Base-by-base conservation (phyloP, 2,797 vertebrate genomes). In the Arvicola amphibius region DNA sequence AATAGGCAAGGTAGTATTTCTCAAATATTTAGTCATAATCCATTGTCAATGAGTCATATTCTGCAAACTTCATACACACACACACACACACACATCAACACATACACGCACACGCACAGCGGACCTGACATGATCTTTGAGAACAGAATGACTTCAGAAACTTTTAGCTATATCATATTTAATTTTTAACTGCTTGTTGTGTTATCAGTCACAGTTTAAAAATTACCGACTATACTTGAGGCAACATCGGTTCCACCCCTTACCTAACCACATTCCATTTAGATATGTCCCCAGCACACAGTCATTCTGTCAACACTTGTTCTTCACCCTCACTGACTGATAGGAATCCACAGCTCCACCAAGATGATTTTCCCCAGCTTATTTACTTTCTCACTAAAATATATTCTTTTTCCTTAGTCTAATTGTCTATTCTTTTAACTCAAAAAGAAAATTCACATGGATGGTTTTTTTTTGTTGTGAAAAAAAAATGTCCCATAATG, bases 321-420 rank as follows among this genome's bases (percentile, higher is more conserved):
- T 78, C 71, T 40, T 34, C 29, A 74, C 9, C 53, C n/a, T 92
- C 25, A 19, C 37, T 32, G 46, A 14, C 29, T 86, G 46, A 27
- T 51, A 46, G 63, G 32, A 86, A 69, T 86, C 46, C 11, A 86
- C 34, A 85, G 43, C 19, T 48, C 69, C 63, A n/a, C 43, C 51
- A 92, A 63, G 79, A 91, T 94, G 65, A 56, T 29, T 81, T 76
- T 87, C 46, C 12, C 77, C 46, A 40, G 40, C 12, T 34, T 87
- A 14, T 48, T 74, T 86, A 91, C 88, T 85, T 90, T 79, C 46
- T 17, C 76, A 59, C 59, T 84, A 25, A 95, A 85, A 92, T 77
- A 34, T 17, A 61, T 48, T 61, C 32, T 86, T 88, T 88, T 73
- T 61, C 29, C 56, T 43, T 17, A 91, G 37, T 19, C 43, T 91